A percentile compares a stretch with the other conserved stretches of the same genome.
phyloP scores from a whole-genome alignment of 2,797 vertebrate species.

The Triplophysa bombifrons region DNA sequence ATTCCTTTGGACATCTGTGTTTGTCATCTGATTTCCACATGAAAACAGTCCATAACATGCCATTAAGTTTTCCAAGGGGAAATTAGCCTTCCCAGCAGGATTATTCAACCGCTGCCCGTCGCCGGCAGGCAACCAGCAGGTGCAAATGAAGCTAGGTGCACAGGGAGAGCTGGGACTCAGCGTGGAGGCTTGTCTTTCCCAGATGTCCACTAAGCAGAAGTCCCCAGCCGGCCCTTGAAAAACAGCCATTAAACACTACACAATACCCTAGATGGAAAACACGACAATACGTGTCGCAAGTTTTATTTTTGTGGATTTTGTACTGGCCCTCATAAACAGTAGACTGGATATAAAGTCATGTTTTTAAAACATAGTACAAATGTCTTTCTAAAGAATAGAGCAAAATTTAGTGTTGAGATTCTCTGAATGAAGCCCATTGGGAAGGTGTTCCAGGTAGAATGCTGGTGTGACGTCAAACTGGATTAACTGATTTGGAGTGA shows the following conservation, averaged over 20 bases:
- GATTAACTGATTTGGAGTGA: slow-evolving; percentile 6
- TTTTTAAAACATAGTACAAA: not conserved
- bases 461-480: slow-evolving; percentile 34
- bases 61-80: slow-evolving; percentile 46
- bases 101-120: slow-evolving; percentile 7
- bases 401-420: slow-evolving; percentile 64
- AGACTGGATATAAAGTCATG: slow-evolving; percentile 2
- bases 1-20: slow-evolving; percentile 37
- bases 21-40: slow-evolving; percentile 40
- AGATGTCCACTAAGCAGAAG: slow-evolving; percentile 37
- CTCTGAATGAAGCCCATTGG: slow-evolving; percentile 25
- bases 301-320: not conserved
- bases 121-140: slow-evolving; percentile 42
- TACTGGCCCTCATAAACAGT: not conserved
- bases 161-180: slow-evolving; percentile 10
- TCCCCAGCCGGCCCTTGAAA: slow-evolving; percentile 10
- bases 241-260: slow-evolving; percentile 17
- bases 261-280: not conserved
- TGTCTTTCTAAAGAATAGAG: slow-evolving; percentile 62
- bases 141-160: slow-evolving; percentile 45
- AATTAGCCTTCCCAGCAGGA: slow-evolving; percentile 17
- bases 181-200: slow-evolving; percentile 16
- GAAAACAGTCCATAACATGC: slow-evolving; percentile 26
- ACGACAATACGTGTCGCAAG: not conserved
- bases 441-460: slow-evolving; percentile 24